phyloP scores from a whole-genome alignment of 1,140 invertebrate genomes.

The Aporrectodea caliginosa region DNA sequence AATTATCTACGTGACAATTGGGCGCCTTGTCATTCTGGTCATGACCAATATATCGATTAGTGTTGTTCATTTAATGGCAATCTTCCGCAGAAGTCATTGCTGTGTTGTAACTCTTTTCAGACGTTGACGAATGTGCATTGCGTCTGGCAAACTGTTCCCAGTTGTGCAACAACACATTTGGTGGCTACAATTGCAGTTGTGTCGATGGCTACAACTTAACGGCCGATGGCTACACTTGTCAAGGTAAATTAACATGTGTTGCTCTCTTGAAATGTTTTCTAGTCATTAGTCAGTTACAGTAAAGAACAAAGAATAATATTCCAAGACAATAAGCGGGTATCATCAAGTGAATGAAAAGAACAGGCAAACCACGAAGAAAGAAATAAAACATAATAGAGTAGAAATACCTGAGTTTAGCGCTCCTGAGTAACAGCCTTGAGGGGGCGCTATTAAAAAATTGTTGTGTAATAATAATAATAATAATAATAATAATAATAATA shows the following conservation, averaged over 20 bases:
- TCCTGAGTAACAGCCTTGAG: too few relatives aligned
- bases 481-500: too few relatives aligned
- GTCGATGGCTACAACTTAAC: background rate
- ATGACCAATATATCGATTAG: too few relatives aligned
- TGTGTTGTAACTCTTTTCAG: background rate
- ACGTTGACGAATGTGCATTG: background rate
- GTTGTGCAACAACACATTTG: background rate
- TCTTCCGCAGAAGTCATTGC: too few relatives aligned
- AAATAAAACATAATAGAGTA: background rate
- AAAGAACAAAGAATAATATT: background rate
- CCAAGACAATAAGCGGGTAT: background rate
- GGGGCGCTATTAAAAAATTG: too few relatives aligned
- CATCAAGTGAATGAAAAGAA: background rate
- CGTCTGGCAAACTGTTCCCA: background rate
- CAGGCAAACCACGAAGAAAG: background rate
- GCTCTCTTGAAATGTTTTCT: too few relatives aligned
- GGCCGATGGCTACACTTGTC: background rate
- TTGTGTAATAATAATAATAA: too few relatives aligned
- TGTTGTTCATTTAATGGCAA: too few relatives aligned
- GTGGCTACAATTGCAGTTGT: background rate
- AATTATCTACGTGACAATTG: too few relatives aligned
- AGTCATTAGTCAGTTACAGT: too few relatives aligned
- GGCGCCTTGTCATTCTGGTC: too few relatives aligned
- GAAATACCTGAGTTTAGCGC: background rate
- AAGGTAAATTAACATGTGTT: too few relatives aligned